Evolutionary conservation across 2,888 invertebrate species (phyloP).

Genomic region (Smittia aterrima): DNA sequence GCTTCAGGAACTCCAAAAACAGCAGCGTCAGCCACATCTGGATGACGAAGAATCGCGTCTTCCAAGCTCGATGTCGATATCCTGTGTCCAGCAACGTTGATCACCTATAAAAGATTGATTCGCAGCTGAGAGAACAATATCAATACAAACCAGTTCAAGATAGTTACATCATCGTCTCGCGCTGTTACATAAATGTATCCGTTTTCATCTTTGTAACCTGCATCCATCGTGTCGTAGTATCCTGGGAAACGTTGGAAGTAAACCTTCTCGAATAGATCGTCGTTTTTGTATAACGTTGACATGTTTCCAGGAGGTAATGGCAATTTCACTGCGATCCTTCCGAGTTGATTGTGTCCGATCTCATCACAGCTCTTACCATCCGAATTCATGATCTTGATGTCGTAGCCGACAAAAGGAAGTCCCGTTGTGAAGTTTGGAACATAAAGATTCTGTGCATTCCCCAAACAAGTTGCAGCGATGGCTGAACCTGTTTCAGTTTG

Average conservation of each 20-base stretch:
- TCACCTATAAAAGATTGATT: constrained; percentile 50
- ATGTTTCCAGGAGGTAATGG: constrained; percentile 89
- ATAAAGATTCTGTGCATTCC: constrained; percentile 66
- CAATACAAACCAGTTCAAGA: constrained; percentile 48
- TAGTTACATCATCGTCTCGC: constrained; percentile 75
- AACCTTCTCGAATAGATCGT: constrained; percentile 72
- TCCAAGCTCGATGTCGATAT: constrained; percentile 87
- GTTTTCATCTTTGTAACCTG: constrained; percentile 78
- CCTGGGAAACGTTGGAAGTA: constrained; percentile 81
- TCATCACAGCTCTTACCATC: constrained; percentile 61
- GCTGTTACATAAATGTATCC: constrained; percentile 88
- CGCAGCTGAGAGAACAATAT: neutral
- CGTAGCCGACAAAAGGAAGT: constrained; percentile 84
- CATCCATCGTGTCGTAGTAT: constrained; percentile 86
- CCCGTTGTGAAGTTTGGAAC: constrained; percentile 79
- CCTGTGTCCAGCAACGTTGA: constrained; percentile 92
- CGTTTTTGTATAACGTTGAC: constrained; percentile 76
- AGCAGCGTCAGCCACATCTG: constrained; percentile 79
- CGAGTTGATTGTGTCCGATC: constrained; percentile 70
- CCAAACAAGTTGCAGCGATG: constrained; percentile 80
- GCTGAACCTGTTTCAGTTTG: constrained; percentile 91
- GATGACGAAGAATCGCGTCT: constrained; percentile 84
- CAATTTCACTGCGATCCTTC: constrained; percentile 76
- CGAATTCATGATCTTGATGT: constrained; percentile 64
- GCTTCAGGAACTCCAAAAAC: constrained; percentile 87